Percentiles rank a stretch among this genome's conserved stretches.
Conservation (phyloP, 1,140 invertebrate species). For the Bombus fervidus region DNA sequence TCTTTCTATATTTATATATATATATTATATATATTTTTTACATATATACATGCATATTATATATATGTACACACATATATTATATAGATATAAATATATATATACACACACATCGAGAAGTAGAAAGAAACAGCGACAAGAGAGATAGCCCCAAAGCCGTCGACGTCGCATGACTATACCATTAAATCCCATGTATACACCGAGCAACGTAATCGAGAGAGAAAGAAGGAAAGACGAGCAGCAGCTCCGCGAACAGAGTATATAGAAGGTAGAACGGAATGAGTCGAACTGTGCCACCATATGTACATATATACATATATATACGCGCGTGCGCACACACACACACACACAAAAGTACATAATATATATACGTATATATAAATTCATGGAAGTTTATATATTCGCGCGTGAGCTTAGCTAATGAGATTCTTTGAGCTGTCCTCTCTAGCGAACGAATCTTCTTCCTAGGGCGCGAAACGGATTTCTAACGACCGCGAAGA, state of each 20-base stretch:
- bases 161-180: conserved; percentile 75
- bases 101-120: not conserved
- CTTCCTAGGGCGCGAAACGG: conserved; percentile 8
- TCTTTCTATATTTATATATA: not conserved
- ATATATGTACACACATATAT: not conserved
- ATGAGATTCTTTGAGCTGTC: conserved; percentile 5
- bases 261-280: conserved; percentile 14
- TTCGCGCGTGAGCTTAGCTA: not conserved
- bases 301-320: conserved; percentile 1
- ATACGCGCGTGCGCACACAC: too few species aligned
- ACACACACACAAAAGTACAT: not conserved
- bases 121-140: conserved; percentile 30
- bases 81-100: not conserved
- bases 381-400: not conserved
- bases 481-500: conserved; percentile 20
- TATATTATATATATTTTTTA: too few species aligned
- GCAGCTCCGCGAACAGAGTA: not conserved
- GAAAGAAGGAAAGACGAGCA: conserved; percentile 2
- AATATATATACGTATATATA: not conserved
- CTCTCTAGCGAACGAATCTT: not conserved
- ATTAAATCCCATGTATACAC: conserved; percentile 73
- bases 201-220: conserved; percentile 42
- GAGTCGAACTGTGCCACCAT: conserved; percentile 38
- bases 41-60: not conserved
- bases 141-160: conserved; percentile 50